These are phyloP conservation scores for Calliscelio sp. DNA, from an alignment of 2,888 invertebrate genomes.

Conservation along the genomic window DNA sequence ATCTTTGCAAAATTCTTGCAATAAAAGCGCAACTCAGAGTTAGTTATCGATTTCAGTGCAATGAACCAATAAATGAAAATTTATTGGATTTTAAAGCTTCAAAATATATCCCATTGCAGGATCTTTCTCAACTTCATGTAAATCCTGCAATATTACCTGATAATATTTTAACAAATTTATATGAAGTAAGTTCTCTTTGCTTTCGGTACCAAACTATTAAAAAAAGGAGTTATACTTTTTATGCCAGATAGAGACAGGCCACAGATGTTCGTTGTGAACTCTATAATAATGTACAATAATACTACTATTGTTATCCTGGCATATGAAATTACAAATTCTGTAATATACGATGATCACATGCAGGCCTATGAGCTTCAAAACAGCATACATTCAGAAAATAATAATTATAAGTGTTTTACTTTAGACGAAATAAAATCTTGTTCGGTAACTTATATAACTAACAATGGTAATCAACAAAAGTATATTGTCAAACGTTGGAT, in stretches of 20 bases:
- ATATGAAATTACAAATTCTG: conserved; percentile 43
- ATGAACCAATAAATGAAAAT: conserved; percentile 20
- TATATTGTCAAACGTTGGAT: conserved; percentile 27
- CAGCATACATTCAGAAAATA: background rate
- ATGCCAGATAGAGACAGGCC: conserved; percentile 20
- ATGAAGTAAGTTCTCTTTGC: background rate
- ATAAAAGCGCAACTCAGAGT: conserved; percentile 48
- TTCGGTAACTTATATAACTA: conserved; percentile 8
- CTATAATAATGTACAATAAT: conserved; percentile 4
- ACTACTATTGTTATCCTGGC: background rate
- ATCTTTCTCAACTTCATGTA: conserved; percentile 37
- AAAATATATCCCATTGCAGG: conserved; percentile 10
- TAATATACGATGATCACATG: conserved; percentile 32
- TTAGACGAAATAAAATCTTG: conserved; percentile 14
- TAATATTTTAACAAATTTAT: background rate
- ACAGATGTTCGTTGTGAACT: conserved; percentile 35
- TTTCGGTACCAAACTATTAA: conserved; percentile 12
- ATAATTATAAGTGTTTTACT: background rate
- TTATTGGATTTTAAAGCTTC: conserved; percentile 25
- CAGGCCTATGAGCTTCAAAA: conserved; percentile 18
- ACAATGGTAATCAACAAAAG: background rate
- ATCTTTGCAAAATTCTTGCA: conserved; percentile 49
- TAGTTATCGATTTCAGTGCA: conserved; percentile 43
- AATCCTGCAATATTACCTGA: conserved; percentile 18
- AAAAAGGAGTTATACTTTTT: conserved; percentile 35